phyloP scores from a whole-genome alignment of 1,140 invertebrate species.

The Drosophila quadrilineata region DNA sequence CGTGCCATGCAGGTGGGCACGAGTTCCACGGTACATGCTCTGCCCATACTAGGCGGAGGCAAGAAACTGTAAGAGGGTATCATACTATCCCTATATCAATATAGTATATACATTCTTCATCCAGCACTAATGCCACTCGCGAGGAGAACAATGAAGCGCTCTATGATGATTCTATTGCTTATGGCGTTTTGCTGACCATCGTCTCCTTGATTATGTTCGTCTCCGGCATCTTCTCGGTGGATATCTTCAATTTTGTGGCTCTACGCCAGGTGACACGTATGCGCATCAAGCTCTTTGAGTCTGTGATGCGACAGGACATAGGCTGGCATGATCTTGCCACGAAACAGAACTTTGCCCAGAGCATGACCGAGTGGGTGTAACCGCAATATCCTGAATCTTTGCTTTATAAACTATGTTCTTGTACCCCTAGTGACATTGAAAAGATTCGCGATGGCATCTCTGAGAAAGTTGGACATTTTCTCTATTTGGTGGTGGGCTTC shows the following conservation, averaged over 20 bases:
- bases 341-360: conserved; percentile 92
- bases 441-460: conserved; percentile 93
- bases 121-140: conserved; percentile 82
- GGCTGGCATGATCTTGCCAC: conserved; percentile 93
- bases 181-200: conserved; percentile 84
- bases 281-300: conserved; percentile 86
- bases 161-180: conserved; percentile 86
- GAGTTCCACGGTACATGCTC: conserved; percentile 81
- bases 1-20: conserved; percentile 77
- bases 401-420: background rate
- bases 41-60: conserved; percentile 82
- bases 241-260: conserved; percentile 86
- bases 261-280: conserved; percentile 87
- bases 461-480: conserved; percentile 91
- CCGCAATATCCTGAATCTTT: background rate
- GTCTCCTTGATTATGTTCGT: conserved; percentile 85
- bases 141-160: conserved; percentile 84
- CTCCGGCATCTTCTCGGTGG: conserved; percentile 85
- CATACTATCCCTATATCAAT: background rate
- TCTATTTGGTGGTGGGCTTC: conserved; percentile 86
- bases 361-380: conserved; percentile 89
- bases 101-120: background rate
- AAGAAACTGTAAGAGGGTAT: conserved; percentile 82
- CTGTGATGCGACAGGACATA: conserved; percentile 93
- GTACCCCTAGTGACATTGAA: conserved; percentile 88